Evolutionary conservation across 2,113 vertebrate genomes (phyloP).

Genomic region (Serilophus lunatus): DNA sequence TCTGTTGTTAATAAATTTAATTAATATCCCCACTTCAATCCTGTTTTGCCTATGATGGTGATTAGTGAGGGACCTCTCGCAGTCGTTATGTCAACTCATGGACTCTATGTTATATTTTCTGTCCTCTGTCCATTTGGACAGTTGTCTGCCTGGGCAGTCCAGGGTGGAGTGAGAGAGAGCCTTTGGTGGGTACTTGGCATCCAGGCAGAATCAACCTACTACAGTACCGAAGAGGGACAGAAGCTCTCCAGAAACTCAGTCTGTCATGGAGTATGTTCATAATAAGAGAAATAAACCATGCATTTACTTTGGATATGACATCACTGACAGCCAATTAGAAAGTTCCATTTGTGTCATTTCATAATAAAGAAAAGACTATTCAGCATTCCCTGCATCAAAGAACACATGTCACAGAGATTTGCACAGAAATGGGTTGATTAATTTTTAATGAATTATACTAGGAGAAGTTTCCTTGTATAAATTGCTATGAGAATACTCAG

Average conservation of each 20-base stretch:
- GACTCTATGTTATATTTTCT: background rate
- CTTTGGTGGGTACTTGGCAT: background rate
- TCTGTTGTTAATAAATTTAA: background rate
- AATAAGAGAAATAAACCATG: conserved; percentile 42
- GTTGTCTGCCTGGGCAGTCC: no score
- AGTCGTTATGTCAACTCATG: background rate
- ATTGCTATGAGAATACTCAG: conserved; percentile 42
- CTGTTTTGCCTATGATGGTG: background rate
- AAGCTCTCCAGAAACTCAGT: conserved; percentile 33
- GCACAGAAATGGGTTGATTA: conserved; percentile 72
- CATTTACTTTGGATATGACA: conserved; percentile 60
- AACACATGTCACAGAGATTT: conserved; percentile 70
- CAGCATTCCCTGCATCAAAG: conserved; percentile 67
- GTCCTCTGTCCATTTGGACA: background rate
- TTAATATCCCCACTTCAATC: background rate
- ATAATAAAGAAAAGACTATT: conserved; percentile 70
- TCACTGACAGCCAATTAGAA: conserved; percentile 73
- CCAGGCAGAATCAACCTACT: background rate
- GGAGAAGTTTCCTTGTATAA: conserved; percentile 61
- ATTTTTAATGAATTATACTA: conserved; percentile 72
- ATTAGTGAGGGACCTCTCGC: background rate
- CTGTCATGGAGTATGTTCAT: conserved; percentile 35
- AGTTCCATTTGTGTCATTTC: conserved; percentile 69
- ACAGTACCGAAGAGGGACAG: conserved; percentile 16
- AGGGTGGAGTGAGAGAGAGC: background rate